These are phyloP conservation scores for Drosophila merina DNA, from an alignment of 2,888 invertebrate species.

Conservation along the genomic window DNA sequence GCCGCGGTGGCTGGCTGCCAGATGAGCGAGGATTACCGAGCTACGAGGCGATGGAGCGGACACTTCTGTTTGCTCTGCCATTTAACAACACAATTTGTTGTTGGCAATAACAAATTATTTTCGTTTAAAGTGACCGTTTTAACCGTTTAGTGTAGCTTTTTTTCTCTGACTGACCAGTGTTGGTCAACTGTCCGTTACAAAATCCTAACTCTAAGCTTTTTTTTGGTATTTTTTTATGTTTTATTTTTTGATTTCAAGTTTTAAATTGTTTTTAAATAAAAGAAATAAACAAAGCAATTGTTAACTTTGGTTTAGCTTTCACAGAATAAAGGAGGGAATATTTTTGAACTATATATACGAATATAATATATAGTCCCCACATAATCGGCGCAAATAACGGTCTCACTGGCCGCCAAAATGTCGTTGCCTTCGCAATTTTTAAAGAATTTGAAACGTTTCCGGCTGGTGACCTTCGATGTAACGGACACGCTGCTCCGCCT, in stretches of 20 bases:
- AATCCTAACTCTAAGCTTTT: too few relatives aligned
- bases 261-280: too few relatives aligned
- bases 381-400: neutral
- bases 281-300: too few relatives aligned
- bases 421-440: constrained; percentile 60
- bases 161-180: too few relatives aligned
- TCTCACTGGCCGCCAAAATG: constrained; percentile 57
- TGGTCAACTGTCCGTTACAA: too few relatives aligned
- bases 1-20: constrained; percentile 25
- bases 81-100: constrained; percentile 42
- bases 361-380: neutral
- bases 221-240: too few relatives aligned
- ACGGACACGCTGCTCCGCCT: constrained; percentile 94
- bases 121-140: constrained; percentile 26
- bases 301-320: too few relatives aligned
- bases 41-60: constrained; percentile 24
- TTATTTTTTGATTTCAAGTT: too few relatives aligned
- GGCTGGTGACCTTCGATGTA: constrained; percentile 93
- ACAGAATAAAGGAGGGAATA: too few relatives aligned
- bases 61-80: constrained; percentile 28
- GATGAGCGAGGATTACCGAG: constrained; percentile 23
- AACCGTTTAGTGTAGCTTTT: too few relatives aligned
- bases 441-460: constrained; percentile 80
- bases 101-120: constrained; percentile 37
- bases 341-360: too few relatives aligned